Conservation (phyloP, 2,113 vertebrate genomes). For the Perccottus glenii region DNA sequence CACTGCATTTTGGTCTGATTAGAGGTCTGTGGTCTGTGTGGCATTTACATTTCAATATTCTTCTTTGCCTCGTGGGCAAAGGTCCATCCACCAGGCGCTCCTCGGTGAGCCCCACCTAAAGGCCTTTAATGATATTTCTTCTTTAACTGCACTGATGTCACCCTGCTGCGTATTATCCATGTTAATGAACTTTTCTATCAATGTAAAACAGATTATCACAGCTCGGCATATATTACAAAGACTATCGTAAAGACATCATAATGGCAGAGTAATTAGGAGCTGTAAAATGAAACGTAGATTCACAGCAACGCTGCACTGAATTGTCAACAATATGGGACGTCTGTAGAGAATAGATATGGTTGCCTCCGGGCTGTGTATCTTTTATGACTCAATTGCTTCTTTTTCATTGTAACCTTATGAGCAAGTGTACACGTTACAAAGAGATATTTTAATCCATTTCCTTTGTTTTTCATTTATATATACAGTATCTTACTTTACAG, state of each 20-base stretch:
- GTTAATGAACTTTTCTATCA: slow-evolving; percentile 68
- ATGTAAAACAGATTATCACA: slow-evolving; percentile 61
- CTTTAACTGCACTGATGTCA: slow-evolving; percentile 30
- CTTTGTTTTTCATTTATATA: neutral
- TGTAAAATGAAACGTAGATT: slow-evolving; percentile 67
- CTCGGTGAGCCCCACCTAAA: too few species aligned
- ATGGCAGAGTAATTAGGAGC: slow-evolving; percentile 65
- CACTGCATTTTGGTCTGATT: too few species aligned
- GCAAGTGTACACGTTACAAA: slow-evolving; percentile 29
- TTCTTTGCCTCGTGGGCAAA: too few species aligned
- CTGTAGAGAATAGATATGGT: slow-evolving; percentile 52
- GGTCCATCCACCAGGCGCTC: too few species aligned
- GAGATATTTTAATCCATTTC: slow-evolving; percentile 9
- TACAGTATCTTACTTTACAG: slow-evolving; percentile 12
- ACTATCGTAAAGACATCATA: slow-evolving; percentile 49
- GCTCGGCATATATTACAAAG: slow-evolving; percentile 59
- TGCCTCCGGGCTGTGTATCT: slow-evolving; percentile 32
- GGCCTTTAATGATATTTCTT: slow-evolving; percentile 18
- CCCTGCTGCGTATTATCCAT: slow-evolving; percentile 43
- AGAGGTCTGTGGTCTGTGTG: too few species aligned
- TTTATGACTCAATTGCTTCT: slow-evolving; percentile 46
- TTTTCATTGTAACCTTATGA: slow-evolving; percentile 1
- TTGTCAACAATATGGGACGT: slow-evolving; percentile 51
- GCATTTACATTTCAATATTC: too few species aligned
- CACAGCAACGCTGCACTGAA: slow-evolving; percentile 48